phyloP scores from a whole-genome alignment of 2,888 invertebrate species.

The Drosophila mayaguana region DNA sequence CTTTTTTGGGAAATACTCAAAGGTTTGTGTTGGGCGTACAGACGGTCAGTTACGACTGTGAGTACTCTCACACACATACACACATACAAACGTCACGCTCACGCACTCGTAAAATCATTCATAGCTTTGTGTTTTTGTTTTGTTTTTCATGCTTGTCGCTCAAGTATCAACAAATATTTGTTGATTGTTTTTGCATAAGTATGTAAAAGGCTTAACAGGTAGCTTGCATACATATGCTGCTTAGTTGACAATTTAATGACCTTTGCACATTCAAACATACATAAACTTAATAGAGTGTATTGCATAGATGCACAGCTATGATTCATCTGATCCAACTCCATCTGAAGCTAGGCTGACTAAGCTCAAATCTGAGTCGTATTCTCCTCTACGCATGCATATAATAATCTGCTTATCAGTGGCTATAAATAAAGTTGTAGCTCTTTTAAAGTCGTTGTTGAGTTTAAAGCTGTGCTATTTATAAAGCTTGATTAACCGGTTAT shows the following conservation, averaged over 20 bases:
- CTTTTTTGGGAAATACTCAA: constrained; percentile 52
- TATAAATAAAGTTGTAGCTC: constrained; percentile 18
- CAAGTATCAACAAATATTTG: constrained; percentile 52
- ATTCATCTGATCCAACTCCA: constrained; percentile 25
- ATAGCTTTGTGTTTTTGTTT: not conserved
- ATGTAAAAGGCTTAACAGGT: constrained; percentile 30
- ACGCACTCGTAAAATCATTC: not conserved
- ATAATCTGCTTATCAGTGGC: constrained; percentile 23
- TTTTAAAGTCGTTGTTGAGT: not conserved
- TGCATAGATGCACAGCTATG: constrained; percentile 23
- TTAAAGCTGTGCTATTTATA: constrained; percentile 7
- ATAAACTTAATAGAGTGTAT: constrained; percentile 3
- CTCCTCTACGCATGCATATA: not conserved
- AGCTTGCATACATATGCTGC: constrained; percentile 43
- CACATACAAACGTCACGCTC: not conserved
- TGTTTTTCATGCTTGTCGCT: constrained; percentile 19
- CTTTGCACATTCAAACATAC: not conserved
- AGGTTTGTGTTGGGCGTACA: constrained; percentile 17
- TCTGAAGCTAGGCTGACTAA: constrained; percentile 33
- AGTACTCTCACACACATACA: not conserved
- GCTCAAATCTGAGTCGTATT: constrained; percentile 8
- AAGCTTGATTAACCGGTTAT: constrained; percentile 48
- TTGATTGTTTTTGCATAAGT: constrained; percentile 34
- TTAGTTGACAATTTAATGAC: constrained; percentile 34
- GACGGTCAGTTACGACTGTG: constrained; percentile 36